Evolutionary conservation across 2,113 vertebrate species (phyloP).

Genomic region (Terrapene triunguis): DNA sequence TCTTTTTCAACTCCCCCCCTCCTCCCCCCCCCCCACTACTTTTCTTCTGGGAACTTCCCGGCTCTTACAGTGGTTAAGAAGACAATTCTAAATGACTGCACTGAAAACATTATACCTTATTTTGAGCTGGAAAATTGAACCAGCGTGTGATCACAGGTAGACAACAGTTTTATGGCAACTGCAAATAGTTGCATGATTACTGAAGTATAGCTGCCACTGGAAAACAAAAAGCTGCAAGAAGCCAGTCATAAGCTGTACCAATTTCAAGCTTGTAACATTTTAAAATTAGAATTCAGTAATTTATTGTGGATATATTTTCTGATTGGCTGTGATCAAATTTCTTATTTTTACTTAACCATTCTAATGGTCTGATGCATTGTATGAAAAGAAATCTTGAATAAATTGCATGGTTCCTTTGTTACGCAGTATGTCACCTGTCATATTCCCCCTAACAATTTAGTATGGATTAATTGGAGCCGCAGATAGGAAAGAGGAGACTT

Average conservation of each 20-base stretch:
- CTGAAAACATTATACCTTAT: slow-evolving; percentile 34
- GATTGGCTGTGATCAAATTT: slow-evolving; percentile 35
- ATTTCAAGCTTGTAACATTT: slow-evolving; percentile 43
- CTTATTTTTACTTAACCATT: slow-evolving; percentile 20
- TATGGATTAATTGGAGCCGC: not conserved
- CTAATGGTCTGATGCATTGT: not conserved
- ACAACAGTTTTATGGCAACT: slow-evolving; percentile 46
- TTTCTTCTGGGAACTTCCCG: not conserved
- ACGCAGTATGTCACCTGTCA: not conserved
- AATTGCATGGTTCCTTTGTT: not conserved
- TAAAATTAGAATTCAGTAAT: slow-evolving; percentile 56
- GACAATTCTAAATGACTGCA: slow-evolving; percentile 27
- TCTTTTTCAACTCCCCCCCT: fast-evolving
- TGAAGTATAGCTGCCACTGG: slow-evolving; percentile 47
- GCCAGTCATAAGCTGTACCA: slow-evolving; percentile 6
- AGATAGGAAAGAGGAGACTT: not conserved
- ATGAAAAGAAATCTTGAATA: not conserved
- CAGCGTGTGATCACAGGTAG: slow-evolving; percentile 53
- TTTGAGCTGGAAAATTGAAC: slow-evolving; percentile 69
- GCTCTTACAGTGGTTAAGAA: not conserved
- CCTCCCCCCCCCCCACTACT: not conserved
- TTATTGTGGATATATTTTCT: slow-evolving; percentile 19
- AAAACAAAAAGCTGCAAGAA: slow-evolving; percentile 52
- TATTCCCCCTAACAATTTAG: not conserved
- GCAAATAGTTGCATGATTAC: slow-evolving; percentile 53